phyloP scores from a whole-genome alignment of 2,888 invertebrate species.

The Tinea semifulvella region DNA sequence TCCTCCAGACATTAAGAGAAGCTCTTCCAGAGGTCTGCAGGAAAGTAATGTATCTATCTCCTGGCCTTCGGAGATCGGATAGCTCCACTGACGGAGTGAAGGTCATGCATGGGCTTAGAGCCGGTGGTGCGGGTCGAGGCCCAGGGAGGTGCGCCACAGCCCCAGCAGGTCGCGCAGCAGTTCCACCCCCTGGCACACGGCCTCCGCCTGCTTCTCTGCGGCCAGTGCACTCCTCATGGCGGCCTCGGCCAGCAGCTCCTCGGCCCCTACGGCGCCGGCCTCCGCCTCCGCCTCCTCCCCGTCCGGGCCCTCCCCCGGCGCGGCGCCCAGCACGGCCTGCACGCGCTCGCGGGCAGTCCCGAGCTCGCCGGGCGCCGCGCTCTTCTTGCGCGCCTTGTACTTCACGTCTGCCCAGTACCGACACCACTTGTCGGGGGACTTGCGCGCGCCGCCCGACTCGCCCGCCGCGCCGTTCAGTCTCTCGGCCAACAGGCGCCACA shows the following conservation, averaged over 20 bases:
- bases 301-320: not conserved
- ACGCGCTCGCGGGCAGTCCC: conserved; percentile 47
- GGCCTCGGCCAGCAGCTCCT: conserved; percentile 55
- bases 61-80: no score
- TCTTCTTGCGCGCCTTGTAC: conserved; percentile 53
- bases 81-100: no score
- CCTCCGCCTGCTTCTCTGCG: conserved; percentile 55
- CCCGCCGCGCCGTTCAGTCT: conserved; percentile 53
- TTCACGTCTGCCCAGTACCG: conserved; percentile 60
- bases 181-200: conserved; percentile 37
- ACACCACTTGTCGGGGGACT: conserved; percentile 60
- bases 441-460: conserved; percentile 46
- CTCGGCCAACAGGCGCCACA: conserved; percentile 54
- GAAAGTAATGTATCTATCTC: no score
- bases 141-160: conserved; percentile 41
- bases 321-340: conserved; percentile 19
- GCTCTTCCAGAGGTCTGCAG: no score
- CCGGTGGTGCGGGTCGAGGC: not conserved
- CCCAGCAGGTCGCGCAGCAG: conserved; percentile 40
- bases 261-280: conserved; percentile 32
- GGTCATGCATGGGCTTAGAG: no score
- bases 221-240: conserved; percentile 56
- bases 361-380: conserved; percentile 48
- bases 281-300: conserved; percentile 20
- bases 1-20: no score